Evolutionary conservation across 1,140 invertebrate species (phyloP).

Genomic region (Steinernema khuongi): DNA sequence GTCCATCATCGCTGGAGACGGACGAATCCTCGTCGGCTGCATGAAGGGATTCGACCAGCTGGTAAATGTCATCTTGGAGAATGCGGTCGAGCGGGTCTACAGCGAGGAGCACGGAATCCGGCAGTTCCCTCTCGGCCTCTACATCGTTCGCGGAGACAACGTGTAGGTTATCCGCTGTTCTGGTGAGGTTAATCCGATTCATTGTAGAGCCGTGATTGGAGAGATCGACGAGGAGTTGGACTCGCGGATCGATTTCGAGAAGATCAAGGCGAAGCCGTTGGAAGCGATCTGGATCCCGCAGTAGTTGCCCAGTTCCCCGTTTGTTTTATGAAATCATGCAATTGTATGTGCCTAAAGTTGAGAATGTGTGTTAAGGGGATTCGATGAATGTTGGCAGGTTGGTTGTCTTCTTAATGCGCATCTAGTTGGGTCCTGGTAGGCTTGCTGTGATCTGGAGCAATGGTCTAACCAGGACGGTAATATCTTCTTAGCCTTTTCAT

Average conservation of each 20-base stretch:
- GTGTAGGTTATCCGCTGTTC: no score
- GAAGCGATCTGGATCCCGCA: slow-evolving; percentile 38
- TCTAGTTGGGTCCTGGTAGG: no score
- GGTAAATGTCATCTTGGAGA: slow-evolving; percentile 92
- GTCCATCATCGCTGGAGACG: slow-evolving; percentile 46
- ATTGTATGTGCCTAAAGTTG: no score
- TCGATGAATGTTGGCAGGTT: no score
- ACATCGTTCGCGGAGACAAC: slow-evolving; percentile 94
- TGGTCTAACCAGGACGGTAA: no score
- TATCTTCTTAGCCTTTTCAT: no score
- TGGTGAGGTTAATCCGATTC: no score
- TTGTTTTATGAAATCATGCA: no score
- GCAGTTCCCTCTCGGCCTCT: slow-evolving; percentile 87
- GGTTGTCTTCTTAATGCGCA: no score
- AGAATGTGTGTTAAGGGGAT: no score
- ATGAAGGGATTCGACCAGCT: slow-evolving; percentile 94
- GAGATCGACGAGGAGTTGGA: slow-evolving; percentile 42
- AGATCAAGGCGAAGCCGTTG: slow-evolving; percentile 39
- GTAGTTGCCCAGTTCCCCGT: no score
- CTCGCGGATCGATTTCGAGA: slow-evolving; percentile 34
- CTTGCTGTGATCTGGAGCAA: no score
- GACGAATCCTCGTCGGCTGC: slow-evolving; percentile 63
- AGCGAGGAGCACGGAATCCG: slow-evolving; percentile 83
- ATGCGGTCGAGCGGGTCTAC: slow-evolving; percentile 92
- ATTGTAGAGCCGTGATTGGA: slow-evolving; percentile 34